Evolutionary conservation across 2,888 invertebrate species (phyloP).

Genomic region (Leptopilina syphax): DNA sequence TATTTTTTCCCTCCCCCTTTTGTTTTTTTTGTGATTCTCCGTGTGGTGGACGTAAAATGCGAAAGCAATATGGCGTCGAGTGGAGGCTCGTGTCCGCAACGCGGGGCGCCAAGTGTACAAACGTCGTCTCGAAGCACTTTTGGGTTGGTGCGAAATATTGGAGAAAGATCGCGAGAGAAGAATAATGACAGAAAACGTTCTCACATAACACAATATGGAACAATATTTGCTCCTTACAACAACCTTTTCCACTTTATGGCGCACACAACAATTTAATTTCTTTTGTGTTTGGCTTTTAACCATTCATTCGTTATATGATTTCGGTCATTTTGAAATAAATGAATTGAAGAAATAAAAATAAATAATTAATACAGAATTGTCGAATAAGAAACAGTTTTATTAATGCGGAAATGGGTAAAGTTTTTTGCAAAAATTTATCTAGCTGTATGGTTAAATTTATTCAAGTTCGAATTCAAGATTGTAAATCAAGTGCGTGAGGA

Average conservation of each 20-base stretch:
- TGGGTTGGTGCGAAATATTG: slow-evolving; percentile 56
- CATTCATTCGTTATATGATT: too few relatives aligned
- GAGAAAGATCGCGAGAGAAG: slow-evolving; percentile 54
- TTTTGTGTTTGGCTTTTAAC: too few relatives aligned
- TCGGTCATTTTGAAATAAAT: too few relatives aligned
- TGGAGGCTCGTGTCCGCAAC: slow-evolving; percentile 62
- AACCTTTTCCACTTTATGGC: slow-evolving; percentile 51
- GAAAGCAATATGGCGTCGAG: slow-evolving; percentile 58
- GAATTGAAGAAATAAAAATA: too few relatives aligned
- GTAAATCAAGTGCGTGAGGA: slow-evolving; percentile 28
- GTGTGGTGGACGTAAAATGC: slow-evolving; percentile 48
- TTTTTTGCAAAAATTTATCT: neutral
- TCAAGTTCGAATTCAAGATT: neutral
- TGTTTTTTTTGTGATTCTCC: slow-evolving; percentile 47
- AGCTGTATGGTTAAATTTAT: neutral
- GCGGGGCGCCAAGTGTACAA: slow-evolving; percentile 60
- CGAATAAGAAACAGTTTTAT: neutral
- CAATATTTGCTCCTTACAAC: slow-evolving; percentile 57
- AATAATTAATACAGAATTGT: too few relatives aligned
- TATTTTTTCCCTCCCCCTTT: slow-evolving; percentile 39
- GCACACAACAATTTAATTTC: slow-evolving; percentile 14
- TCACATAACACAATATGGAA: slow-evolving; percentile 47
- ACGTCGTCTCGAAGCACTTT: slow-evolving; percentile 54
- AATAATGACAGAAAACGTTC: slow-evolving; percentile 56
- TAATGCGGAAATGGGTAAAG: neutral